Conservation (phyloP, 1,140 invertebrate genomes). For the Chironomus striatipennis region DNA sequence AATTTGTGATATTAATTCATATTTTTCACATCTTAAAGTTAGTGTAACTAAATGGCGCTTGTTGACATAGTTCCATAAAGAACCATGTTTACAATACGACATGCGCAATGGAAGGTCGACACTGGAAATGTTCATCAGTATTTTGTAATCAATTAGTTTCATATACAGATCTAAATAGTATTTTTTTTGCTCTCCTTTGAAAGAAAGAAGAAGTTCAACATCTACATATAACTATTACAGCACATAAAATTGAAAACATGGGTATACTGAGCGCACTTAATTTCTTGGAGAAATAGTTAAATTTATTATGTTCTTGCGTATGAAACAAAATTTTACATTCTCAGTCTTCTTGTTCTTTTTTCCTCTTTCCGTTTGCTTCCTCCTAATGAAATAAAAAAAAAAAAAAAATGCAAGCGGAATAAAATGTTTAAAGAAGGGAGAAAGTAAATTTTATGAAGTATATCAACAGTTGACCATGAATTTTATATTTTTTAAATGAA, state of each 20-base stretch:
- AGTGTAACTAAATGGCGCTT: constrained; percentile 12
- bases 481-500: constrained; percentile 15
- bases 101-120: constrained; percentile 10
- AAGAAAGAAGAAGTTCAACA: no score
- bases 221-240: no score
- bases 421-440: neutral
- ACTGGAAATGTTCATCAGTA: neutral
- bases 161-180: neutral
- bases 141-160: constrained; percentile 10
- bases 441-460: neutral
- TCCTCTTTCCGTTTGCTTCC: neutral
- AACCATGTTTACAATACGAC: neutral
- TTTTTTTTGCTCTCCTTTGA: neutral
- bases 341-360: neutral
- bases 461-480: constrained; percentile 7
- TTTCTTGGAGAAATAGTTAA: no score
- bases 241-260: no score
- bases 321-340: neutral
- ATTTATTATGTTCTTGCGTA: no score
- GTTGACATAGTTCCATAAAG: neutral
- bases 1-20: neutral
- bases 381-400: neutral
- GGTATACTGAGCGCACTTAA: no score
- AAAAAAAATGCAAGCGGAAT: neutral
- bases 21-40: constrained; percentile 8